Percentiles rank a stretch among this genome's conserved stretches.
Evolutionary conservation across 2,113 vertebrate species (phyloP).

Genomic region (Myrmecobius fasciatus): DNA sequence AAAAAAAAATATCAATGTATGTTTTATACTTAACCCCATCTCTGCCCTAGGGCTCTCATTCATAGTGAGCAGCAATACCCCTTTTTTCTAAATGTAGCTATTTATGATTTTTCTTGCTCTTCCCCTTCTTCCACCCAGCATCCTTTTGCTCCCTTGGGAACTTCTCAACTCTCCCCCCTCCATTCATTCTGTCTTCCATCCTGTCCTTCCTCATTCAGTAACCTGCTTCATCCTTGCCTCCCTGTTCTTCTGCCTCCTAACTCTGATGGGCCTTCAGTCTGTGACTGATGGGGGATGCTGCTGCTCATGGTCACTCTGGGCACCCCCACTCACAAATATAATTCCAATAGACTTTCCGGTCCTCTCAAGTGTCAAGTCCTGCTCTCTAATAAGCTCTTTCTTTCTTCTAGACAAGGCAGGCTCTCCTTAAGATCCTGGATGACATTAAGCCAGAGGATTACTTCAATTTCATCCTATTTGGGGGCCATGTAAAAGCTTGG

Average conservation of each 20-base stretch:
- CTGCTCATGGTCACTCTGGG: neutral
- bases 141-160: neutral
- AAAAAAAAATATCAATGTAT: neutral
- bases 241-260: neutral
- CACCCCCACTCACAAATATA: neutral
- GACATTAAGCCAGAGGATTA: constrained; percentile 85
- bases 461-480: constrained; percentile 89
- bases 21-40: neutral
- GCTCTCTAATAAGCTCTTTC: neutral
- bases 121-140: neutral
- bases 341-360: constrained; percentile 18
- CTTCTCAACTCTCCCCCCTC: neutral
- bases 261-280: neutral
- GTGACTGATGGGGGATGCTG: neutral
- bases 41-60: neutral
- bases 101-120: constrained; percentile 12
- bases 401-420: constrained; percentile 84
- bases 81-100: neutral
- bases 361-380: constrained; percentile 7
- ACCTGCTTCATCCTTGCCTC: neutral
- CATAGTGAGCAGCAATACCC: neutral
- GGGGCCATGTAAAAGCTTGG: constrained; percentile 80
- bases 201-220: neutral
- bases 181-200: neutral
- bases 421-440: constrained; percentile 86